These are phyloP conservation scores for Ptyas mucosa DNA, from an alignment of 2,113 vertebrate species.

Conservation along the genomic window DNA sequence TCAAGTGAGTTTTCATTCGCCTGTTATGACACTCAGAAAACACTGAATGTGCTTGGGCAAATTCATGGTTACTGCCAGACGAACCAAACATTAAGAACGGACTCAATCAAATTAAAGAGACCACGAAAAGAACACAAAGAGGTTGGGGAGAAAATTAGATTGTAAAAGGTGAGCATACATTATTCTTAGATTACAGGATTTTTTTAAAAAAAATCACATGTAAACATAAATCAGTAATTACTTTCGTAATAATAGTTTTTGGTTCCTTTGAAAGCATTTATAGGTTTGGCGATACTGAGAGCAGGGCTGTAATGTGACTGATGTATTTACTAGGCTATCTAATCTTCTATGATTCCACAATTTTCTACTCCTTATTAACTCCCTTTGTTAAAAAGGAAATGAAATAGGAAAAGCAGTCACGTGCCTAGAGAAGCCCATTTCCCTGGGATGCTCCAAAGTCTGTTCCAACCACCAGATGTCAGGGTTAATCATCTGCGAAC, in stretches of 20 bases:
- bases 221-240: not conserved
- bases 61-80: not conserved
- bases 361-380: not conserved
- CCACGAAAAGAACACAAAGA: not conserved
- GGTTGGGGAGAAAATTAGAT: not conserved
- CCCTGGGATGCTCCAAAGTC: not conserved
- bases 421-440: not conserved
- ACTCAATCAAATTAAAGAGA: not conserved
- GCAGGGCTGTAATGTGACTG: not conserved
- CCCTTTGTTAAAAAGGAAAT: not conserved
- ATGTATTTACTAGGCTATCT: not conserved
- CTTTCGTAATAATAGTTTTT: not conserved
- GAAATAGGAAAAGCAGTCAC: not conserved
- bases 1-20: not conserved
- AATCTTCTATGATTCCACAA: not conserved
- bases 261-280: not conserved
- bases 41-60: not conserved
- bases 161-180: not conserved
- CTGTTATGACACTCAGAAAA: not conserved
- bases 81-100: not conserved
- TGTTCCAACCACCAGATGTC: not conserved
- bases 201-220: not conserved
- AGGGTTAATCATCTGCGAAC: not conserved
- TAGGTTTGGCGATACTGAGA: not conserved
- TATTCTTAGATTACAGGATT: not conserved